Evolutionary conservation across 53 echinoderm and acorn worm genomes (phyloP).

Genomic region (Henricia sp.): DNA sequence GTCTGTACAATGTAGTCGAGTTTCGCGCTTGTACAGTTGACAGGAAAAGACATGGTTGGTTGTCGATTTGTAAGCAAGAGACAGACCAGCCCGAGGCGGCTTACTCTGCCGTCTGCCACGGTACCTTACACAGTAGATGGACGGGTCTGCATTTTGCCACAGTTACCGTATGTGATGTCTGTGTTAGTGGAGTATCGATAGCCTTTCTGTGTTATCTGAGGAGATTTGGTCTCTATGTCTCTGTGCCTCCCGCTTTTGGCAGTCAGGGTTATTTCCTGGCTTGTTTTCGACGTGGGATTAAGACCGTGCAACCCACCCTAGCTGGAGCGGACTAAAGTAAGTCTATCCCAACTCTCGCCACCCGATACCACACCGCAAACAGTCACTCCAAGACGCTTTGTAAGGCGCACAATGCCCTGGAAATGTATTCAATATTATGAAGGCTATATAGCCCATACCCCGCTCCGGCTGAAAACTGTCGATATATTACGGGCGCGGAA

Average conservation of each 20-base stretch:
- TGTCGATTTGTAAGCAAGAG: slow-evolving; percentile 44
- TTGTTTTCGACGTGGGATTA: slow-evolving; percentile 67
- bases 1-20: too few relatives aligned
- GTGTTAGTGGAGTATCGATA: slow-evolving; percentile 55
- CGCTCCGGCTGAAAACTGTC: slow-evolving; percentile 25
- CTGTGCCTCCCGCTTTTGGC: too few relatives aligned
- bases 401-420: slow-evolving; percentile 61
- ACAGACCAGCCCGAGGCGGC: slow-evolving; percentile 52
- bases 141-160: slow-evolving; percentile 51
- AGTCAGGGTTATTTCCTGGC: slow-evolving; percentile 65
- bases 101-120: slow-evolving; percentile 40
- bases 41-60: slow-evolving; percentile 50
- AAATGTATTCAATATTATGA: slow-evolving; percentile 78
- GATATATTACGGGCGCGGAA: slow-evolving; percentile 40
- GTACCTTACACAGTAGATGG: background rate
- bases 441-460: slow-evolving; percentile 10
- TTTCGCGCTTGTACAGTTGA: too few relatives aligned
- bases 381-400: slow-evolving; percentile 67
- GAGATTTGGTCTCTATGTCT: slow-evolving; percentile 28
- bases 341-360: slow-evolving; percentile 54
- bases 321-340: slow-evolving; percentile 41
- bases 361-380: slow-evolving; percentile 64
- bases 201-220: slow-evolving; percentile 40
- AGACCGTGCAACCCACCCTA: slow-evolving; percentile 9
- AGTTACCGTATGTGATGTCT: slow-evolving; percentile 34